Evolutionary conservation across 1,140 invertebrate species (phyloP), one percentile per base, ranked within the genome.

Genomic region (Eupeodes corollae): DNA sequence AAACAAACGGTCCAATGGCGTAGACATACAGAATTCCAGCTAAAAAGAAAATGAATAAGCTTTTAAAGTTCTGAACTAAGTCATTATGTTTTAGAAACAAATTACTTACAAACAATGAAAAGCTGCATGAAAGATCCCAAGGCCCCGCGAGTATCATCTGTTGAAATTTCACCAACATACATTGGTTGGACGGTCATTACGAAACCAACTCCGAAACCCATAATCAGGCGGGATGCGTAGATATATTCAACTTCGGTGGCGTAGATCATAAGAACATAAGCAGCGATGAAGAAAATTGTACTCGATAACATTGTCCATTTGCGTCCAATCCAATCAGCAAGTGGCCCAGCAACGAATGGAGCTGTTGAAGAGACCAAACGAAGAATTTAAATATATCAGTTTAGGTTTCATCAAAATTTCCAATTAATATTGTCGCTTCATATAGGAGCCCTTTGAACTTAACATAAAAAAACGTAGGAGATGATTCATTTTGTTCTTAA

Each of bases 121-220:
- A 86, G 64, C 56, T 90, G 84, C 42, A 88, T 76, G 50, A 86
- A 80, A 0, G 86, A 83, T 6, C 85, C 86, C 0, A 89, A 61
- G 1, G 80, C 73, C 13, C 87, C 88, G 57, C 88, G 70, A 2
- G 82, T 52, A 51, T 77, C 61, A 68, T 78, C 65, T 59, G 86
- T 83, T 1, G 86, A 80, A 38, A 88, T 87, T 73, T 91, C 87
- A 19, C 85, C 84, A 44, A 86, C 76, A 62, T 90, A 91, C 74
- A 89, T 83, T 0, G 86, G 86, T 0, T 79, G 71, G 13, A 79
- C 75, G 0, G 86, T 81, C 58, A 84, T 87, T 0, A 80, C 69
- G 55, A 82, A 74, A 3, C 85, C 83, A 6, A 81, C 69, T 1
- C 73, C 76, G n/a, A 87, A 52, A 30, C 88, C 88, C 57, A 46